Evolutionary conservation across 2,113 vertebrate species (phyloP).

Genomic region (Cyanoliseus patagonus): DNA sequence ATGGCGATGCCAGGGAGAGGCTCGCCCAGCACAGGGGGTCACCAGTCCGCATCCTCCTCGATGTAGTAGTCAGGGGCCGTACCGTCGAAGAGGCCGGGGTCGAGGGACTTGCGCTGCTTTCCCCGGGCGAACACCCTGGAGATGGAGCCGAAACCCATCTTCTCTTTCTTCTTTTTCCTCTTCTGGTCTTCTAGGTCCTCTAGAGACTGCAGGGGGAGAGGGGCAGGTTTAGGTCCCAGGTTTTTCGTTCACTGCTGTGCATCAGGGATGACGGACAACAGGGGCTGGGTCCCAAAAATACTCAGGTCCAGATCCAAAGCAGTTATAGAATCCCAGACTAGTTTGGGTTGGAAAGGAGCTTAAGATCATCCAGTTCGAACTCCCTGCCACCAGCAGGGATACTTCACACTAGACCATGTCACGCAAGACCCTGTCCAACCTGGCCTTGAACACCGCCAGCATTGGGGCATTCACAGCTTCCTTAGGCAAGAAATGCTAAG

Average conservation of each 20-base stretch:
- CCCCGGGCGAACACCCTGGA: constrained; percentile 96
- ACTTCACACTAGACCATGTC: not conserved
- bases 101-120: constrained; percentile 95
- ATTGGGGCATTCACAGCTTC: not conserved
- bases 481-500: not conserved
- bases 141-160: constrained; percentile 93
- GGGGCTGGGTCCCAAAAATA: too few species aligned
- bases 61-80: constrained; percentile 98
- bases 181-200: constrained; percentile 99
- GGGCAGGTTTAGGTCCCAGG: rapidly evolving
- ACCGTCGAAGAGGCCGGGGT: constrained; percentile 96
- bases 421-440: not conserved
- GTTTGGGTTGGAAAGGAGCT: not conserved
- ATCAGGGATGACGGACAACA: rapidly evolving
- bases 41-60: constrained; percentile 99
- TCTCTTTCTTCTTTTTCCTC: constrained; percentile 89
- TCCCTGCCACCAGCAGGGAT: not conserved
- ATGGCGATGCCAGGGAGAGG: constrained; percentile 52
- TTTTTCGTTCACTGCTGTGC: rapidly evolving
- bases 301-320: not conserved
- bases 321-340: not conserved
- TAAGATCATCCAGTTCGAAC: not conserved
- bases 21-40: constrained; percentile 63
- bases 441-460: not conserved
- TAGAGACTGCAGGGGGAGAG: constrained; percentile 83